Evolutionary conservation across 2,797 vertebrate genomes (phyloP), one percentile per base, ranked within the genome.

Genomic region (Coracias cyanogaster): DNA sequence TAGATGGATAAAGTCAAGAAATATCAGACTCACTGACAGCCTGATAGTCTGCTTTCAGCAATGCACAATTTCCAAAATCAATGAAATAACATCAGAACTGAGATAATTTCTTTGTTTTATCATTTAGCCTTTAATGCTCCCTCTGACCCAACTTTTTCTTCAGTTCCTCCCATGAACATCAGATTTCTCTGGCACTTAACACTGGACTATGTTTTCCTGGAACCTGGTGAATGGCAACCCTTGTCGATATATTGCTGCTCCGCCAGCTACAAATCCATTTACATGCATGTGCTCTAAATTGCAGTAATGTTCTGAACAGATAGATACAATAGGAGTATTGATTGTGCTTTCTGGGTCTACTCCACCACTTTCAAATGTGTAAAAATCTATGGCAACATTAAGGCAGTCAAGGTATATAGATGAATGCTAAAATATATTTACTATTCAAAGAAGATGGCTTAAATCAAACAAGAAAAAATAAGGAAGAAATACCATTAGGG

Each of bases 371-470:
- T 61, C 80, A 94, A 84, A 93, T 13, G 39, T 55, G 60, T 98
- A 98, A 97, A 97, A 97, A 97, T 94, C 97, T 97, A 97, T 97
- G 97, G 97, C 97, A 98, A 98, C 97, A 93, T 98, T 98, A 98
- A 98, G 98, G 97, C 98, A 98, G 96, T 98, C 97, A 98, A 98
- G 97, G 97, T 97, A 97, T 98, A 97, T 96, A 98, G 96, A 98
- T 89, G 96, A 98, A 98, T 95, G 93, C 92, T 97, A 97, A 97
- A 97, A 96, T 97, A 95, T 88, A 97, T 96, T 97, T 97, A 94
- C 96, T 97, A 97, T 94, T 97, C 95, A 96, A 97, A 97, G 90
- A 97, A 98, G 96, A 97, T 97, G 88, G 97, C 97, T 98, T 96
- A 97, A 97, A 98, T 95, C 94, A 98, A 98, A 97, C 69, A 96